phyloP scores from a whole-genome alignment of 2,113 vertebrate genomes.

The Glareola pratincola region DNA sequence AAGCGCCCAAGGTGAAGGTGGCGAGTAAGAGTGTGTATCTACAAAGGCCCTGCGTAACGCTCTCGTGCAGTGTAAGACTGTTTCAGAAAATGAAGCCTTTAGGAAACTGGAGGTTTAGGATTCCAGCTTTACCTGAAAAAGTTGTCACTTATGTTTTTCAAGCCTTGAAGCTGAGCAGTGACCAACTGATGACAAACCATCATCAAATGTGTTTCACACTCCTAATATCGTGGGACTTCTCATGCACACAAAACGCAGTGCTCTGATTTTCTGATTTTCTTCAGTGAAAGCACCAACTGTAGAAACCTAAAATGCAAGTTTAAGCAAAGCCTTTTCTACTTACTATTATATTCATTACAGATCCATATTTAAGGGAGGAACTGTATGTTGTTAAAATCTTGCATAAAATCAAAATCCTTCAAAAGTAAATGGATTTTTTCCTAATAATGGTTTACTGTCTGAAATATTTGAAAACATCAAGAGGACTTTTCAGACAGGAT shows the following conservation, averaged over 20 bases:
- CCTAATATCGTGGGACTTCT: background rate
- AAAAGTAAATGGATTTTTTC: background rate
- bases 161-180: background rate
- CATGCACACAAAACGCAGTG: background rate
- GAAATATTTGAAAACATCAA: background rate
- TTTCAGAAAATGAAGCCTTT: background rate
- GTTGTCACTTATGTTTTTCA: background rate
- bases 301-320: background rate
- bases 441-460: background rate
- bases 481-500: conserved; percentile 15
- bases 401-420: background rate
- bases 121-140: background rate
- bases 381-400: background rate
- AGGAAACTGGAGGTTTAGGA: background rate
- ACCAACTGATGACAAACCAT: background rate
- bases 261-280: background rate
- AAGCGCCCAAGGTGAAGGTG: background rate
- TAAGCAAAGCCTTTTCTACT: background rate
- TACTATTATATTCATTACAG: background rate
- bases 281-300: background rate
- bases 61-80: background rate
- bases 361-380: background rate
- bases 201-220: background rate
- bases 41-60: background rate
- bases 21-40: background rate